Evolutionary conservation across 2,797 vertebrate species (phyloP).

Genomic region (Tachyglossus aculeatus): DNA sequence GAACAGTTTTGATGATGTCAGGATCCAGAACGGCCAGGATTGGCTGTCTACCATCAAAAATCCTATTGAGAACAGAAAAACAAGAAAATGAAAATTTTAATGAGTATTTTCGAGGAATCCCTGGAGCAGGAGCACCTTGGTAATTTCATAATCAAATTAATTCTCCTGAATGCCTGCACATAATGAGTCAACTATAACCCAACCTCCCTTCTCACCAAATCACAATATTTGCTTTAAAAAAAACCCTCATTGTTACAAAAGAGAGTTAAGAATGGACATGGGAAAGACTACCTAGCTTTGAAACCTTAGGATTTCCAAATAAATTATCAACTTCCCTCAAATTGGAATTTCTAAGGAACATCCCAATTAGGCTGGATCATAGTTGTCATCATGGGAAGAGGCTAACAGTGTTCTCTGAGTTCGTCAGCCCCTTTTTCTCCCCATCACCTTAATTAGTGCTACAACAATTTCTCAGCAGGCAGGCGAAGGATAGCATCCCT

Average conservation of each 20-base stretch:
- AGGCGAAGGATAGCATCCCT: too few relatives aligned
- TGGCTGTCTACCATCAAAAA: conserved; percentile 79
- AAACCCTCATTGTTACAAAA: background rate
- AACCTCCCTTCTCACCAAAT: background rate
- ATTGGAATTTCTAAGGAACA: background rate
- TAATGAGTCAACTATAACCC: accelerated
- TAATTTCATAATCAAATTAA: background rate
- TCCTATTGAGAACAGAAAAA: conserved; percentile 53
- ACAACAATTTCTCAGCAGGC: too few relatives aligned
- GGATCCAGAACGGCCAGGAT: conserved; percentile 75
- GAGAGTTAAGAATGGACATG: background rate
- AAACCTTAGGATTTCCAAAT: conserved; percentile 11
- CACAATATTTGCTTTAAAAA: background rate
- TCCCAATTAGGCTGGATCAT: background rate
- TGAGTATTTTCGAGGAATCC: too few relatives aligned
- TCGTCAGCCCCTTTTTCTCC: too few relatives aligned
- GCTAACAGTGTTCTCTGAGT: too few relatives aligned
- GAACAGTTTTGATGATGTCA: conserved; percentile 73
- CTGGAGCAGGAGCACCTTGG: background rate
- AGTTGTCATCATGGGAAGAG: background rate
- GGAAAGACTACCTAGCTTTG: background rate
- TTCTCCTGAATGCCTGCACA: background rate
- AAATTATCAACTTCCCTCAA: background rate
- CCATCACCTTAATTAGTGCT: too few relatives aligned
- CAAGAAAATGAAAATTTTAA: background rate